Conservation (phyloP, 2,888 invertebrate genomes). For the Piscicola geometra region DNA sequence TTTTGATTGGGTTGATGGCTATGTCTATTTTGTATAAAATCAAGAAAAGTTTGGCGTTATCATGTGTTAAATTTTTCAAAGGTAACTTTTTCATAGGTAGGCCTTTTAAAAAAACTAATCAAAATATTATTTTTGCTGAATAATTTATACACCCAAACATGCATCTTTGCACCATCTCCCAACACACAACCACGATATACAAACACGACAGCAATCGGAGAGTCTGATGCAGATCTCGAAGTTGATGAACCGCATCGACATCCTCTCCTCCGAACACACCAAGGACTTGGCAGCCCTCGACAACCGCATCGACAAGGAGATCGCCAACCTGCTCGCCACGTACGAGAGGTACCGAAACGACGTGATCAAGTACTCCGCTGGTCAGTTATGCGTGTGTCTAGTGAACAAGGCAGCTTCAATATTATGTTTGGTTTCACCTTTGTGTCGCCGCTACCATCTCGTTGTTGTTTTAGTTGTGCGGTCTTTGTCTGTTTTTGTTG, state of each 20-base stretch:
- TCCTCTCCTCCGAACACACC: slow-evolving; percentile 37
- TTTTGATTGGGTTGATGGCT: too few relatives aligned
- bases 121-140: too few relatives aligned
- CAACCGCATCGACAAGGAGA: slow-evolving; percentile 53
- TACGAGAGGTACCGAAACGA: slow-evolving; percentile 54
- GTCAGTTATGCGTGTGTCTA: slow-evolving; percentile 41
- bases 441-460: neutral
- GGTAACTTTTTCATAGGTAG: too few relatives aligned
- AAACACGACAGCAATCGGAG: slow-evolving; percentile 51
- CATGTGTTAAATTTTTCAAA: too few relatives aligned
- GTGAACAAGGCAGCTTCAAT: neutral
- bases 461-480: neutral
- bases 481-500: neutral
- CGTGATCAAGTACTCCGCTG: slow-evolving; percentile 51
- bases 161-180: too few relatives aligned
- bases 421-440: neutral
- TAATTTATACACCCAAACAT: too few relatives aligned
- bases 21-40: neutral
- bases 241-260: slow-evolving; percentile 50
- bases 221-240: slow-evolving; percentile 48
- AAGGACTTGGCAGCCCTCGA: slow-evolving; percentile 42
- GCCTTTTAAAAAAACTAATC: too few relatives aligned
- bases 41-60: slow-evolving; percentile 10
- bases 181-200: too few relatives aligned
- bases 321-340: slow-evolving; percentile 51